These are phyloP conservation scores for Oceanites oceanicus DNA, from an alignment of 2,113 vertebrate species.

Conservation along the genomic window DNA sequence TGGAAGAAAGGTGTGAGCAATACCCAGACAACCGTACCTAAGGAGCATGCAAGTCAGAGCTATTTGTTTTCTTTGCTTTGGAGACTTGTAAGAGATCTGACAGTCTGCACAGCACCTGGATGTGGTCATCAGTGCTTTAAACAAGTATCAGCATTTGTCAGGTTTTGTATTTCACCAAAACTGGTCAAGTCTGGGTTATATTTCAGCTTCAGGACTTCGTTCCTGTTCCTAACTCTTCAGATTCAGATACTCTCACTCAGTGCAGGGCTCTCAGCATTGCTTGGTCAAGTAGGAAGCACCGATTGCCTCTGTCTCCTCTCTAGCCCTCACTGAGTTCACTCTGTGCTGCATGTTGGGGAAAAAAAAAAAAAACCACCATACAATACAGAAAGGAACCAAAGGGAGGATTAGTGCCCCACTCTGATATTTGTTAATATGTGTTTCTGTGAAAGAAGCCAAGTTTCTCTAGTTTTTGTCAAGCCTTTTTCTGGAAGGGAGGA, in stretches of 20 bases:
- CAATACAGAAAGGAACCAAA: neutral
- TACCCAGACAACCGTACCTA: neutral
- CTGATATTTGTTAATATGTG: neutral
- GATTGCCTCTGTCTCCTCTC: neutral
- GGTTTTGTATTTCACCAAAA: neutral
- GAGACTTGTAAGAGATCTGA: neutral
- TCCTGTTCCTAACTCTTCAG: neutral
- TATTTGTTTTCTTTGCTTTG: neutral
- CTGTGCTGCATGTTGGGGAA: neutral
- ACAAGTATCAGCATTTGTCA: neutral
- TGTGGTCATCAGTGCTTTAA: neutral
- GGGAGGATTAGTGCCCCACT: neutral
- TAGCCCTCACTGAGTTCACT: rapidly evolving
- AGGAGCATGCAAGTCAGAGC: neutral
- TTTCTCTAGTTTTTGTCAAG: neutral
- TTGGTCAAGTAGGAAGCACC: neutral
- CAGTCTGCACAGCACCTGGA: neutral
- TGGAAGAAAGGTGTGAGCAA: neutral
- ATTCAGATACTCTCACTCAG: neutral
- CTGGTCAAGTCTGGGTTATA: neutral
- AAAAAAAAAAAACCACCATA: neutral
- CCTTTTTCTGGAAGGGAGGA: neutral
- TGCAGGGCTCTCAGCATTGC: neutral
- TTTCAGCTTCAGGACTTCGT: neutral
- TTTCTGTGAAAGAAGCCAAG: neutral